Conservation (phyloP, 2,113 vertebrate species). For the Acanthochromis polyacanthus region DNA sequence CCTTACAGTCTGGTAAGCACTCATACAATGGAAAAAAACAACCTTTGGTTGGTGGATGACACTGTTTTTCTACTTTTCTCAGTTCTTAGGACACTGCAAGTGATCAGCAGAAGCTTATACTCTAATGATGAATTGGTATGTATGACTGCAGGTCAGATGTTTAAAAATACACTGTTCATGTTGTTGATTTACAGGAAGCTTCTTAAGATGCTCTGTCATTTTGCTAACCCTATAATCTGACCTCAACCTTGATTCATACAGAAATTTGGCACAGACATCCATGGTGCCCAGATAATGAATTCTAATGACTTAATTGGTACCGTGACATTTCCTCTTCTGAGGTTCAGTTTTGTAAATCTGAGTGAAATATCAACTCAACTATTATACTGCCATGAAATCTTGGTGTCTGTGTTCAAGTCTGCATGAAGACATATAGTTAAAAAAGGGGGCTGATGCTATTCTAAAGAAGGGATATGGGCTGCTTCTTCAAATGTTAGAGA, state of each 20-base stretch:
- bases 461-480: background rate
- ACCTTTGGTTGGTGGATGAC: background rate
- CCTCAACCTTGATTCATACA: background rate
- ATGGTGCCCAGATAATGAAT: background rate
- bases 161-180: background rate
- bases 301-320: background rate
- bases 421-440: background rate
- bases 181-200: background rate
- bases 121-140: background rate
- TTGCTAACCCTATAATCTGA: conserved; percentile 16
- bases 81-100: background rate
- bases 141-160: background rate
- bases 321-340: background rate
- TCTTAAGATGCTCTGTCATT: background rate
- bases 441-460: background rate
- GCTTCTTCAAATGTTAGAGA: background rate
- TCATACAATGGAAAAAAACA: background rate
- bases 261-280: background rate
- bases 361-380: background rate
- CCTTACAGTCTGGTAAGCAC: conserved; percentile 1
- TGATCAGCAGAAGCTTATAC: background rate
- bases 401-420: background rate
- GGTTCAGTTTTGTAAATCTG: background rate
- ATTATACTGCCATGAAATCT: background rate
- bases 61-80: background rate